Base-by-base conservation (phyloP, 2,888 invertebrate species). In the Drosophila mayaguana region DNA sequence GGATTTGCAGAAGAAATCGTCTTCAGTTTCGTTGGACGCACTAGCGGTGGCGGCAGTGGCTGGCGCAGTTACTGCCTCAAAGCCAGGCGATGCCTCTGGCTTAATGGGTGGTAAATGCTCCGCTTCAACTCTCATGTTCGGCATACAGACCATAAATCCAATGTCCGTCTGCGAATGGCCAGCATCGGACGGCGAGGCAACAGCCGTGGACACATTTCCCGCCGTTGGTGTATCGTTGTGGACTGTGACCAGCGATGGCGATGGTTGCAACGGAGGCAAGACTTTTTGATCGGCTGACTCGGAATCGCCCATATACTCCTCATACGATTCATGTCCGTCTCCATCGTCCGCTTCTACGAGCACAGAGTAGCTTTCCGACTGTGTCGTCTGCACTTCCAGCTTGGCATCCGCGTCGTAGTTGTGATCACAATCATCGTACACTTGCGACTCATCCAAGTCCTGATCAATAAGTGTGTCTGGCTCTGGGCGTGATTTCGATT, bases 1-100 rank as follows among this genome's bases (percentile, higher is more conserved):
- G 4, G 91, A 90, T 68, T 92, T 92, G 59, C 92, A 92, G 63
- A 92, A 92, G 71, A 89, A 92, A 32, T 92, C 92, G 43, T 92
- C 92, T 78, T 91, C 92, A n/a, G 82, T 90, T 55, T 90, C 90
- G 22, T 54, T 73, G 11, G 53, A 64, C n/a, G 34, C 42, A 38
- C 48, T 48, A 22, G 32, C 18, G 18, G 46, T 42, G 28, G 63
- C 20, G 22, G 43, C 18, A n/a, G 43, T 38, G 28, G 63, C 20
- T 18, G 59, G n/a, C 11, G 45, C 42, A n/a, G 54, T 20, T 9
- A 68, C 18, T 45, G 74, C 34, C 45, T 78, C 77, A 34, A 74
- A 78, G 18, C 48, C 45, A 0, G 75, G 43, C 9, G 62, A 32
- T 7, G 65, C n/a, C 16, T 78, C 78, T 2, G 67, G 36, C n/a